Evolutionary conservation across 2,113 vertebrate species (phyloP), one percentile per base, ranked within the genome.

Genomic region (Nothobranchius kuhntae): DNA sequence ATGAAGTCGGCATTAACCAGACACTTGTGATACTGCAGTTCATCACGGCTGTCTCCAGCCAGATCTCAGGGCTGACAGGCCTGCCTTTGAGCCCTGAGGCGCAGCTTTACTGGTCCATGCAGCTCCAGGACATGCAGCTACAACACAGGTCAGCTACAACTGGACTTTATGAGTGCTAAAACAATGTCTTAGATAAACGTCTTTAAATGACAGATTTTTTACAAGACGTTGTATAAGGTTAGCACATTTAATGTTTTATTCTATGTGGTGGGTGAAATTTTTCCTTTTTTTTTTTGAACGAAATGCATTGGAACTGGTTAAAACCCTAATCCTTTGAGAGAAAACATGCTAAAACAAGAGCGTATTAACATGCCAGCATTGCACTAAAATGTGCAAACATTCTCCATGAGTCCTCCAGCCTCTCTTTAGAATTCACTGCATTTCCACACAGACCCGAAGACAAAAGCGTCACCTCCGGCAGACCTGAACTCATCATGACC

Each of bases 71-170:
- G 15, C 44, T 90, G 53, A 13, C 13, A 53, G 76, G 69, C 46
- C 51, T 56, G 26, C 42, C 79, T 53, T 51, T 87, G 44, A 86
- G 72, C 53, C 55, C 53, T 2, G 62, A 80, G 62, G 80, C 46
- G 40, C 50, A 66, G 50, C 46, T 11, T 17, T n/a, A 83, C 65
- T 92, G 72, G 87, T 53, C 45, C 36, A n/a, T 21, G 35, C 78
- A 84, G 69, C 52, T 91, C 40, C 76, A 81, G 60, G 30, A 68
- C 4, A 48, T 82, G 30, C 77, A 86, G 63, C 7, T 83, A 24
- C 66, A 74, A 57, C 68, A 79, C 71, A 92, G 91, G 93, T 93
- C 38, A 73, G 59, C 46, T 45, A 8, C n/a, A 61, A 14, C 30
- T 52, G 50, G 2, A 58, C 48, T 36, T 47, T 56, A 46, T 60